Evolutionary conservation across 1,140 invertebrate species (phyloP).

Genomic region (Yoshiicerus persimilis): DNA sequence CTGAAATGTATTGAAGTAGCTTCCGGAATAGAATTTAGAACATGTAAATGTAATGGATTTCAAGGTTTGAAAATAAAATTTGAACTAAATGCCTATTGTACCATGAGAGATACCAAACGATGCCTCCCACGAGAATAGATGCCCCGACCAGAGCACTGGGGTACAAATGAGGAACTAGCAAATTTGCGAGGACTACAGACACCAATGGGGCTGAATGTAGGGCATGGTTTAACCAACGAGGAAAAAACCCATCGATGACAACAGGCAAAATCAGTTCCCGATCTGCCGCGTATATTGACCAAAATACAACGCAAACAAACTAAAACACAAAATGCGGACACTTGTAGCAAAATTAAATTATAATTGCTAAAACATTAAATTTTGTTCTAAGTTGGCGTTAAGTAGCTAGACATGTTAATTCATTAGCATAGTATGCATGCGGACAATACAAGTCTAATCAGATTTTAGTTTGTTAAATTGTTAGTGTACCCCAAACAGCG

Average conservation of each 20-base stretch:
- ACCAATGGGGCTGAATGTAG: constrained; percentile 66
- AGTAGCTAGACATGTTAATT: not conserved
- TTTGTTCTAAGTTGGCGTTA: not conserved
- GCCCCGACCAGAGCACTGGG: not conserved
- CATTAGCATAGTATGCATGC: no score
- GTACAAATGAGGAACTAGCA: constrained; percentile 23
- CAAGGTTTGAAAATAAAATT: not conserved
- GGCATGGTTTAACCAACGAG: constrained; percentile 83
- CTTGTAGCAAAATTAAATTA: not conserved
- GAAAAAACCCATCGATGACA: constrained; percentile 73
- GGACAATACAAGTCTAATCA: no score
- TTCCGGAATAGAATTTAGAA: no score
- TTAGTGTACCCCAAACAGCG: no score
- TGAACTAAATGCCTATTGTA: not conserved
- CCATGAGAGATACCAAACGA: constrained; percentile 35
- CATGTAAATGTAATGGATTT: not conserved
- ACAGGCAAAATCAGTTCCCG: constrained; percentile 81
- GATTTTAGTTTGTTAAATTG: no score
- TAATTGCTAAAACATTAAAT: not conserved
- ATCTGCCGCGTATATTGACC: constrained; percentile 78
- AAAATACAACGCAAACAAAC: constrained; percentile 86
- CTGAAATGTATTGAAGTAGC: no score
- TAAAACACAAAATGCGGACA: constrained; percentile 50
- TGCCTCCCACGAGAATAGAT: constrained; percentile 10
- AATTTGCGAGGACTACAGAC: not conserved